Conservation (phyloP, 1,140 invertebrate genomes). For the Lordiphosa mommai region DNA sequence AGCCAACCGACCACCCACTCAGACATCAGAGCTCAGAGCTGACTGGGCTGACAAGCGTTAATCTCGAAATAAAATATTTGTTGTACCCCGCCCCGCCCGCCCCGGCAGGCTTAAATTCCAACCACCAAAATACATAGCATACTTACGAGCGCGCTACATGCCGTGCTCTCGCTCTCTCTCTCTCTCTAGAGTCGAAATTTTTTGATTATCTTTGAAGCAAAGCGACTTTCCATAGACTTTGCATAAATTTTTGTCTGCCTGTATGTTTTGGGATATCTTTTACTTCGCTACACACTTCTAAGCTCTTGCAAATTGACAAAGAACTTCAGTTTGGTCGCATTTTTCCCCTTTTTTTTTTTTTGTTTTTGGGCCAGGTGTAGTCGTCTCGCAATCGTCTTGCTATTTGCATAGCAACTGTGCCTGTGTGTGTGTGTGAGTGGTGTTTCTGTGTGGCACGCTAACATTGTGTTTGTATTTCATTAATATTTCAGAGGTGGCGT, state of each 20-base stretch:
- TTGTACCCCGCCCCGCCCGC: slow-evolving; percentile 25
- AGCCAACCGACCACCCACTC: slow-evolving; percentile 9
- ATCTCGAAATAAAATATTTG: slow-evolving; percentile 76
- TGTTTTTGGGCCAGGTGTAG: slow-evolving; percentile 22
- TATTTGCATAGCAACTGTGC: slow-evolving; percentile 74
- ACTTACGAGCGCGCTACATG: slow-evolving; percentile 50
- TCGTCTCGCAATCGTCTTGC: slow-evolving; percentile 48
- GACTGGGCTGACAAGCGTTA: slow-evolving; percentile 62
- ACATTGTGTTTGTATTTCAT: slow-evolving; percentile 77
- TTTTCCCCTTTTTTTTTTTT: slow-evolving; percentile 3
- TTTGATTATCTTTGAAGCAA: slow-evolving; percentile 68
- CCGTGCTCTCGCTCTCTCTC: slow-evolving; percentile 17
- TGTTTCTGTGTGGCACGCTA: slow-evolving; percentile 51
- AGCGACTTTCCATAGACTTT: slow-evolving; percentile 71
- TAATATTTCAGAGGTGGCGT: slow-evolving; percentile 78
- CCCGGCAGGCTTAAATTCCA: slow-evolving; percentile 29
- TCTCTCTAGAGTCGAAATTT: slow-evolving; percentile 10
- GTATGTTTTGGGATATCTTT: slow-evolving; percentile 54
- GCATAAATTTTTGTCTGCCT: slow-evolving; percentile 59
- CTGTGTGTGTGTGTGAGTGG: slow-evolving; percentile 9
- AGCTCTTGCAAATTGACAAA: slow-evolving; percentile 73
- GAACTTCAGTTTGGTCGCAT: slow-evolving; percentile 43
- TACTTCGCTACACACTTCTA: slow-evolving; percentile 59
- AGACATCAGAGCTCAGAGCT: not conserved
- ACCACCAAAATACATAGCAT: slow-evolving; percentile 62